Conservation (phyloP, 30 jellyfish, hydroid and myxozoan species). For the Aurelia sp. region DNA sequence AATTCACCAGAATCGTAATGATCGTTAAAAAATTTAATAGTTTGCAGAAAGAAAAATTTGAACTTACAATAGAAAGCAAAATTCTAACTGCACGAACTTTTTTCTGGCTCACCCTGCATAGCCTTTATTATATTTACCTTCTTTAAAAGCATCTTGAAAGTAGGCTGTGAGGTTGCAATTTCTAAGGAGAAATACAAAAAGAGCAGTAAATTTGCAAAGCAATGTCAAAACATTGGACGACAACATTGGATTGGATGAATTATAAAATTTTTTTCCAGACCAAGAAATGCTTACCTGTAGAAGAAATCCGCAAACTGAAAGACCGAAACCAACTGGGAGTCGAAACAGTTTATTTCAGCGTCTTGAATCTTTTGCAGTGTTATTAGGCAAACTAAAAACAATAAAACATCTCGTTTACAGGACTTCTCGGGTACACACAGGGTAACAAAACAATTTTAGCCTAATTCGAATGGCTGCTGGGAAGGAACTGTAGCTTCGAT, state of each 20-base stretch:
- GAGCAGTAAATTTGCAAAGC: neutral
- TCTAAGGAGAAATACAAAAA: neutral
- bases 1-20: too few relatives aligned
- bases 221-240: too few relatives aligned
- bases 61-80: too few relatives aligned
- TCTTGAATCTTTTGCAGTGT: conserved; percentile 30
- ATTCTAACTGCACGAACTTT: too few relatives aligned
- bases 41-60: too few relatives aligned
- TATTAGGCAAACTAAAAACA: neutral
- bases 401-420: neutral
- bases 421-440: too few relatives aligned
- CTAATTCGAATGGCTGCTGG: too few relatives aligned
- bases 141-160: conserved; percentile 11
- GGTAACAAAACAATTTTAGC: too few relatives aligned
- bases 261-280: too few relatives aligned
- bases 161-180: conserved; percentile 1
- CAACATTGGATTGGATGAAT: too few relatives aligned
- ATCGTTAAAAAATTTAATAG: too few relatives aligned
- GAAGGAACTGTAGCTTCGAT: too few relatives aligned
- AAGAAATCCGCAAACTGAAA: conserved; percentile 54
- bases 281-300: conserved; percentile 7
- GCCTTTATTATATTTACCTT: conserved; percentile 13
- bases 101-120: neutral
- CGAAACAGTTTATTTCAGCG: neutral
- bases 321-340: conserved; percentile 21